Conservation (phyloP, 2,888 invertebrate genomes). For the Perdita meconis region DNA sequence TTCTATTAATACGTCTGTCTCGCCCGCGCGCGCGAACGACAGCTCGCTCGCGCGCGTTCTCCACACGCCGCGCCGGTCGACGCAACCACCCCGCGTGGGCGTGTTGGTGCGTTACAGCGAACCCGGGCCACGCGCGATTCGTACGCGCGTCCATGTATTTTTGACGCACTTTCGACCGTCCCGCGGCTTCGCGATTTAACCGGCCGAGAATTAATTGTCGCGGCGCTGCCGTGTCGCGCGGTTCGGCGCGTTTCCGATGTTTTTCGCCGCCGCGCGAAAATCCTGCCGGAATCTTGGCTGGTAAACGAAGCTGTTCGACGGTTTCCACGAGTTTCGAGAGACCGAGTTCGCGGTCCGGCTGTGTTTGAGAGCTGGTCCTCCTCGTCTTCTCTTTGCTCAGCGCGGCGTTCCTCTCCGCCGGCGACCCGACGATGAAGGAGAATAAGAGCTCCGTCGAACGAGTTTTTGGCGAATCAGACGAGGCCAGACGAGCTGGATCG, state of each 20-base stretch:
- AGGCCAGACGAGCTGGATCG: constrained; percentile 32
- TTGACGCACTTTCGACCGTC: constrained; percentile 49
- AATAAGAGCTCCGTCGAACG: constrained; percentile 5
- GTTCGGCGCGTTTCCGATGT: constrained; percentile 57
- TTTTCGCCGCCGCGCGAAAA: constrained; percentile 50
- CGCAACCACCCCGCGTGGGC: background rate
- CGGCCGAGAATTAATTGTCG: constrained; percentile 80
- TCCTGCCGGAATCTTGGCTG: constrained; percentile 49
- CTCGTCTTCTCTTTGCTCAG: background rate
- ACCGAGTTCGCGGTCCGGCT: background rate
- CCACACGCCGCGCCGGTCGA: too few relatives aligned
- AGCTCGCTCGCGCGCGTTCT: too few relatives aligned
- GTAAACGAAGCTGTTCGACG: constrained; percentile 18
- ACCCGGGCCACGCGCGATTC: background rate
- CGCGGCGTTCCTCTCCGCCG: background rate
- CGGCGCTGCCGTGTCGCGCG: constrained; percentile 58
- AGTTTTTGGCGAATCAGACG: constrained; percentile 9
- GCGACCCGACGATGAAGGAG: background rate
- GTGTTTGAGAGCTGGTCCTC: background rate
- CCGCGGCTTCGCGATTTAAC: constrained; percentile 72
- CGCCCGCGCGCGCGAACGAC: constrained; percentile 5
- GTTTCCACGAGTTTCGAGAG: background rate
- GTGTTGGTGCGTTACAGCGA: constrained; percentile 6
- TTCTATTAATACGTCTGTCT: constrained; percentile 77
- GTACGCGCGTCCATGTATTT: constrained; percentile 34